Conservation (phyloP, 1,140 invertebrate species). For the Tribolium castaneum region DNA sequence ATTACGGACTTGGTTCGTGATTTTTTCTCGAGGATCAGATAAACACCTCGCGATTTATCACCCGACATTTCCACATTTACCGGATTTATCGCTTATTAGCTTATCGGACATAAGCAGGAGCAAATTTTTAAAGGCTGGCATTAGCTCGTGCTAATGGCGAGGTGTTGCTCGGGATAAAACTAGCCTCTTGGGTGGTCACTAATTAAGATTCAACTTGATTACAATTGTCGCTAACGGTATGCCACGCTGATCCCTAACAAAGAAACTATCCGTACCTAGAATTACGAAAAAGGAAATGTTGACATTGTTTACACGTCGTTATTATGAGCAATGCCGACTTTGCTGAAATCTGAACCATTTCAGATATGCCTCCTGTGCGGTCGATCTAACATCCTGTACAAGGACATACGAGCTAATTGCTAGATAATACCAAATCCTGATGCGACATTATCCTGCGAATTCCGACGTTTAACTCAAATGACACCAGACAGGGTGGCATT, state of each 20-base stretch:
- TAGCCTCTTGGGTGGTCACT: slow-evolving; percentile 62
- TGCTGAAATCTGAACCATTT: slow-evolving; percentile 61
- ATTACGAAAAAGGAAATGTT: slow-evolving; percentile 60
- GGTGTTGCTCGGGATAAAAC: slow-evolving; percentile 59
- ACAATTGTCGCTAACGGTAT: slow-evolving; percentile 62
- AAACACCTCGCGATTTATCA: slow-evolving; percentile 15
- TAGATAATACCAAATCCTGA: slow-evolving; percentile 1
- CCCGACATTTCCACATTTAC: not conserved
- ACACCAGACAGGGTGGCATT: slow-evolving; percentile 22
- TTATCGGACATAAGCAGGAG: not conserved
- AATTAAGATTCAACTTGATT: slow-evolving; percentile 63
- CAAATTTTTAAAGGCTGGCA: slow-evolving; percentile 47
- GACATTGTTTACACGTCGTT: slow-evolving; percentile 58
- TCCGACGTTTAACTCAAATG: not conserved
- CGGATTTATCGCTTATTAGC: not conserved
- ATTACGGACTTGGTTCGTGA: slow-evolving; percentile 54
- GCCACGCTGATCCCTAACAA: slow-evolving; percentile 58
- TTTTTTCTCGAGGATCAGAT: slow-evolving; percentile 10
- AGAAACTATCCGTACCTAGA: slow-evolving; percentile 61
- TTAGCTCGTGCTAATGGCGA: slow-evolving; percentile 61
- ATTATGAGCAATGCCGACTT: slow-evolving; percentile 59
- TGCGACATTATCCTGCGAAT: slow-evolving; percentile 7
- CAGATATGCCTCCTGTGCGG: slow-evolving; percentile 57
- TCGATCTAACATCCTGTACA: slow-evolving; percentile 56
- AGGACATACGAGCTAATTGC: not conserved